Percentiles rank a stretch among this genome's conserved stretches.
These are phyloP conservation scores for Psilopogon haemacephalus DNA, from an alignment of 2,113 vertebrate genomes.

Conservation along the genomic window DNA sequence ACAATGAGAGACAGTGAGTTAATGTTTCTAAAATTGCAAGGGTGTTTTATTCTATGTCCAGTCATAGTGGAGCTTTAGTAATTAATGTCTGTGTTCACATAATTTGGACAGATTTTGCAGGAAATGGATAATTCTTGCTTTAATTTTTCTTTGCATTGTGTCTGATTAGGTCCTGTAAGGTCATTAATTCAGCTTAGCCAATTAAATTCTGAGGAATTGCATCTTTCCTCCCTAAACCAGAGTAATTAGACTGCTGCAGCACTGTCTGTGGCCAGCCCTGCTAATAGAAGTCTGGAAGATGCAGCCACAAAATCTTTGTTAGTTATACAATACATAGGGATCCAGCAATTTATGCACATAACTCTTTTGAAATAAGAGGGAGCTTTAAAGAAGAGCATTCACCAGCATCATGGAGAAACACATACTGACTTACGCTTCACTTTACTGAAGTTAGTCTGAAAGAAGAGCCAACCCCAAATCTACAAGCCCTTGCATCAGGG, in stretches of 20 bases:
- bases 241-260: not conserved
- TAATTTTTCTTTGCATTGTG: constrained; percentile 22
- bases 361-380: not conserved
- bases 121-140: constrained; percentile 1
- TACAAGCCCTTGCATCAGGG: not conserved
- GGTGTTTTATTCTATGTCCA: not conserved
- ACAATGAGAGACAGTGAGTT: not conserved
- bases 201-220: constrained; percentile 14
- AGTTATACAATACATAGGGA: not conserved
- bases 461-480: not conserved
- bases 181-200: constrained; percentile 16
- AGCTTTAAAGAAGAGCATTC: not conserved
- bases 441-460: not conserved
- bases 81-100: not conserved
- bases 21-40: not conserved
- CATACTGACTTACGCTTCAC: not conserved
- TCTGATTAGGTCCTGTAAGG: not conserved
- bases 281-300: not conserved
- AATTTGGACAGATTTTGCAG: not conserved
- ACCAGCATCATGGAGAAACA: not conserved
- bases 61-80: not conserved
- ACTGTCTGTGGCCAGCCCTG: not conserved
- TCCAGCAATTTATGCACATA: not conserved
- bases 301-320: not conserved
- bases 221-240: not conserved